phyloP scores from a whole-genome alignment of 2,113 vertebrate species.

The Vulpes lagopus region DNA sequence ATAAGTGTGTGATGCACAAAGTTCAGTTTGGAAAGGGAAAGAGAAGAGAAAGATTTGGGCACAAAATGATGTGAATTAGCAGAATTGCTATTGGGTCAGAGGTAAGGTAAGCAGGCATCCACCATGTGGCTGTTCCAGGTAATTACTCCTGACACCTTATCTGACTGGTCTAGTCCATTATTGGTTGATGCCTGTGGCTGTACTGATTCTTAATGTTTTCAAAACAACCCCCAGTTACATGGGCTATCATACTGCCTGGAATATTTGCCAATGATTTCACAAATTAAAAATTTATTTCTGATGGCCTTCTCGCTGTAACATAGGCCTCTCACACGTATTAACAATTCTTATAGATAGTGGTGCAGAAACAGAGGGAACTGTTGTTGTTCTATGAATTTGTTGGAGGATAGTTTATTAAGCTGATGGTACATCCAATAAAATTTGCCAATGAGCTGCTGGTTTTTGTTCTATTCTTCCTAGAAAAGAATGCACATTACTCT shows the following conservation, averaged over 20 bases:
- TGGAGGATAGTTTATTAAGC: not conserved
- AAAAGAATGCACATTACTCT: not conserved
- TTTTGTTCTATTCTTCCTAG: not conserved
- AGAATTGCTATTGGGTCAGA: not conserved
- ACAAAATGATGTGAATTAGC: not conserved
- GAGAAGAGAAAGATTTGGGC: not conserved
- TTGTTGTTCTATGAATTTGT: not conserved
- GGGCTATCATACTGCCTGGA: not conserved
- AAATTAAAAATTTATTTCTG: conserved; percentile 40
- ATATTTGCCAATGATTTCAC: not conserved
- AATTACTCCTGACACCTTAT: not conserved
- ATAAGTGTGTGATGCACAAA: not conserved
- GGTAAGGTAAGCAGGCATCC: not conserved
- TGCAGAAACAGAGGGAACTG: not conserved
- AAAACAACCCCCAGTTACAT: not conserved
- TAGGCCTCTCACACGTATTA: not conserved
- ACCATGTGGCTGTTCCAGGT: not conserved
- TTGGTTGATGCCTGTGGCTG: not conserved
- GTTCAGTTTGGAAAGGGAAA: not conserved
- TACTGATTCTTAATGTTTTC: conserved; percentile 18
- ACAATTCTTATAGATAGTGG: not conserved
- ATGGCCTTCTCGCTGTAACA: not conserved
- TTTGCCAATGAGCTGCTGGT: not conserved
- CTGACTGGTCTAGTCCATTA: not conserved
- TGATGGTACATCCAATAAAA: not conserved